Percentiles rank a stretch among this genome's conserved stretches.
Evolutionary conservation across 2,113 vertebrate species (phyloP).

Genomic region (Cisticola juncidis): DNA sequence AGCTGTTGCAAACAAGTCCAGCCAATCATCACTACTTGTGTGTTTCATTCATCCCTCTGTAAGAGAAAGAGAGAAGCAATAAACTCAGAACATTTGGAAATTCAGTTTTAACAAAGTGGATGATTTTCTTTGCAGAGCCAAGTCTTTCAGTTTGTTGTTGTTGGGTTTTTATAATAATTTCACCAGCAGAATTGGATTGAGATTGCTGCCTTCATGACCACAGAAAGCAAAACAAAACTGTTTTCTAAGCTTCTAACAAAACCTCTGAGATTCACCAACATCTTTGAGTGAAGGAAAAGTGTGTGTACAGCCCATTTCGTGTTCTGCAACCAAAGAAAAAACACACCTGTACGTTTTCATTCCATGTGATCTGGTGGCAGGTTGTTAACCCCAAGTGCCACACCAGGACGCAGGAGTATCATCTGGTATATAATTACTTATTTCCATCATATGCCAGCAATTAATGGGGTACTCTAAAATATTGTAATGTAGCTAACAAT

Average conservation of each 20-base stretch:
- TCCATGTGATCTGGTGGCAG: not conserved
- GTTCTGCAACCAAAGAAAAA: not conserved
- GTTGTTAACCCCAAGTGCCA: not conserved
- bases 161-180: slow-evolving; percentile 34
- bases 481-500: not conserved
- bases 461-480: not conserved
- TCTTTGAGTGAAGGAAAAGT: not conserved
- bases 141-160: slow-evolving; percentile 39
- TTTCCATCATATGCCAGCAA: not conserved
- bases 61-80: slow-evolving; percentile 47
- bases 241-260: not conserved
- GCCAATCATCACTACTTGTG: slow-evolving; percentile 64
- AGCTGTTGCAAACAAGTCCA: slow-evolving; percentile 69
- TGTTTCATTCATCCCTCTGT: slow-evolving; percentile 52
- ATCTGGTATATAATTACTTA: not conserved
- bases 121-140: slow-evolving; percentile 61
- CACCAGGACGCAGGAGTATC: not conserved
- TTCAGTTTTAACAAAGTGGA: slow-evolving; percentile 61
- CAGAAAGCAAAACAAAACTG: slow-evolving; percentile 32
- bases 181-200: not conserved
- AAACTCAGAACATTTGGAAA: slow-evolving; percentile 49
- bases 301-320: not conserved
- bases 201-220: slow-evolving; percentile 23
- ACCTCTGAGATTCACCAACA: not conserved
- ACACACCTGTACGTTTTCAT: not conserved